Base-by-base conservation (phyloP, 1,140 invertebrate species). In the Aphelinus atriplicis region DNA sequence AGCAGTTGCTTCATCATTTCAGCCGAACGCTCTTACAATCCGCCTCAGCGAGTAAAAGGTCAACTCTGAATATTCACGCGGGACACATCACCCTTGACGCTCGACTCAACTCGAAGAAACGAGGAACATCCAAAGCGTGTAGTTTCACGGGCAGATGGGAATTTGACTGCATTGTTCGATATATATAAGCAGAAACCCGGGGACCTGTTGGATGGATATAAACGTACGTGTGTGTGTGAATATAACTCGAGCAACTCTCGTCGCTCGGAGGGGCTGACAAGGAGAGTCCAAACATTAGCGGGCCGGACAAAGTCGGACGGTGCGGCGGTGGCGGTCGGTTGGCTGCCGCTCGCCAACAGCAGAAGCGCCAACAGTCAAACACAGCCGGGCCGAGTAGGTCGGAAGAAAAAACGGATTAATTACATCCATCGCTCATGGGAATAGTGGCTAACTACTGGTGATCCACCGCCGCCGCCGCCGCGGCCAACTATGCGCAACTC, bases 401-500 rank as follows among this genome's bases (percentile, higher is more conserved):
- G 47, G 47, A 64, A 73, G 69, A 71, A 77, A 77, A 76, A 77
- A 73, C 75, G 67, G 71, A 73, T 77, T 77, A 77, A 77, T 77
- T 69, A 58, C 58, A 10, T 51, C 48, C 71, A 69, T 77, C 63
- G 58, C 66, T 77, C 75, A 56, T 69, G 70, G 46, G 74, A 71
- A 76, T 76, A 58, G n/a, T 50, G 60, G 42, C 4, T 71, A 66
- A 70, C 61, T 58, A 55, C 47, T 63, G 7, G 26, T 48, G 7
- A 45, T 5, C 45, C 10, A 60, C 64, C 50, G 46, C 67, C 47
- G 10, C 56, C 57, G 51, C 62, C 55, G 66, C 60, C 53, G 71
- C 73, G 68, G 75, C 77, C 70, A 78, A 79, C 79, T 79, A 79
- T 80, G 79, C 79, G 71, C 71, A 79, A 81, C 74, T 80, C 78